Evolutionary conservation across 2,113 vertebrate species (phyloP).

Genomic region (Pituophis catenifer): DNA sequence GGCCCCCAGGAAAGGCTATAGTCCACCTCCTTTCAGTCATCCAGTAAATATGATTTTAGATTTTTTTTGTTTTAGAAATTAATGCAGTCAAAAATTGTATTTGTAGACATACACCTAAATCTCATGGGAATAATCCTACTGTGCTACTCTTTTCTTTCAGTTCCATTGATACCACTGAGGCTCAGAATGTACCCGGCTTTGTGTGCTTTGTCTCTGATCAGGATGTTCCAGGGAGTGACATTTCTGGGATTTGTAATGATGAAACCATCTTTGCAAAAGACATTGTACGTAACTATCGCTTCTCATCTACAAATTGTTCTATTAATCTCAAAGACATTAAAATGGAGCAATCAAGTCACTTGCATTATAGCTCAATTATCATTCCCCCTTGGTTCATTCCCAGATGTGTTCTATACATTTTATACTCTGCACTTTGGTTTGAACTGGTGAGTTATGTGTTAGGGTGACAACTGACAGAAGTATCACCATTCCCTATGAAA

Average conservation of each 20-base stretch:
- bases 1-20: background rate
- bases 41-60: background rate
- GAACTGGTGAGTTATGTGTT: background rate
- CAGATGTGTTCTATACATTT: background rate
- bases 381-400: background rate
- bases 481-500: background rate
- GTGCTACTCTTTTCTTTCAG: conserved; percentile 62
- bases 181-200: conserved; percentile 80
- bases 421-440: background rate
- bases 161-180: conserved; percentile 78
- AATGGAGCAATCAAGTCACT: background rate
- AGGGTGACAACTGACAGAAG: background rate
- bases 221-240: conserved; percentile 86
- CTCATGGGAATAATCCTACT: background rate
- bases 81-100: background rate
- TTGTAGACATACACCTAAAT: background rate
- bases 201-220: conserved; percentile 78
- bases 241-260: conserved; percentile 76
- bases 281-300: conserved; percentile 67
- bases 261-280: conserved; percentile 84
- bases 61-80: background rate
- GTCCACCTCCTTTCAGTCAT: background rate
- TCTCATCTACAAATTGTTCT: background rate
- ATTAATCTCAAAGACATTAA: background rate
- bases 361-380: background rate